Percentiles rank a stretch among this genome's conserved stretches.
phyloP scores from a whole-genome alignment of 1,140 invertebrate genomes.

The Aphelinus certus region DNA sequence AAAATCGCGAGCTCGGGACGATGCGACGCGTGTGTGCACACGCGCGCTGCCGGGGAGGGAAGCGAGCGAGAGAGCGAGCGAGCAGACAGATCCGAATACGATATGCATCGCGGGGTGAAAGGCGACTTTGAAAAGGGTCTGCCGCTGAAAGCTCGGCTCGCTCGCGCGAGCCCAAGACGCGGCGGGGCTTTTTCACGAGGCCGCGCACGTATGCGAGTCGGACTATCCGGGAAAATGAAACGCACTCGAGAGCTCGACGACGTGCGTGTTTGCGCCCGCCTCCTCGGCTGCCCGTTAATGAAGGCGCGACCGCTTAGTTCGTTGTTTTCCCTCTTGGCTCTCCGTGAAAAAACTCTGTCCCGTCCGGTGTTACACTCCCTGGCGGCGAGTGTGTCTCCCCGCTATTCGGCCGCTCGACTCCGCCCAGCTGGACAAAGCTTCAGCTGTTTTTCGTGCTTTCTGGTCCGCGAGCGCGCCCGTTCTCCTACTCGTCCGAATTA shows the following conservation, averaged over 20 bases:
- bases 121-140: slow-evolving; percentile 35
- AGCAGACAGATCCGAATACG: slow-evolving; percentile 51
- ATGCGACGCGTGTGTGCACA: slow-evolving; percentile 9
- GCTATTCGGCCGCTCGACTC: too few species aligned
- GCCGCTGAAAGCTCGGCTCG: background rate
- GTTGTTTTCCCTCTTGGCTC: too few species aligned
- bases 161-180: background rate
- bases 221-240: background rate
- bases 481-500: background rate
- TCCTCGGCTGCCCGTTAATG: background rate
- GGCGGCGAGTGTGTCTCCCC: too few species aligned
- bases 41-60: slow-evolving; percentile 16
- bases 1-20: background rate
- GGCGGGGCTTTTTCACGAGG: background rate
- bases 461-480: background rate
- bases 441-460: background rate
- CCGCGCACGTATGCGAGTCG: too few species aligned
- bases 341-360: too few species aligned
- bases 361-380: too few species aligned
- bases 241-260: background rate
- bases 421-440: too few species aligned
- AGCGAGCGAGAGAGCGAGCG: background rate
- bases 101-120: slow-evolving; percentile 46
- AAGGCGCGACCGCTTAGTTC: too few species aligned
- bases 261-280: background rate